Evolutionary conservation across 2,113 vertebrate genomes (phyloP).

Genomic region (Pitta sordida): DNA sequence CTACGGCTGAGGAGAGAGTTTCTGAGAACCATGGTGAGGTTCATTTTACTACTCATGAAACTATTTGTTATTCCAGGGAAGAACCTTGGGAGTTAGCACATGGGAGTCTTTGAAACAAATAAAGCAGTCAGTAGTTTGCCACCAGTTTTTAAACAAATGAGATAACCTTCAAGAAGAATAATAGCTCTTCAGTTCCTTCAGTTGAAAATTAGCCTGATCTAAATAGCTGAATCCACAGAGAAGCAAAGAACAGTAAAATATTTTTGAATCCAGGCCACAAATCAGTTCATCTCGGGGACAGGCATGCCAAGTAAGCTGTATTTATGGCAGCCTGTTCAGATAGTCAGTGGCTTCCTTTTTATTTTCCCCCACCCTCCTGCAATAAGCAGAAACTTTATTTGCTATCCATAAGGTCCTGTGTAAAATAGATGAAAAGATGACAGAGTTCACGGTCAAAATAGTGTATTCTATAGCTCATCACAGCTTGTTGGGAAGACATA

Average conservation of each 20-base stretch:
- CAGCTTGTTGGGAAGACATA: not conserved
- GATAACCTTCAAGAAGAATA: constrained; percentile 16
- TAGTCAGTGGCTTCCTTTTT: not conserved
- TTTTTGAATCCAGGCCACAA: constrained; percentile 35
- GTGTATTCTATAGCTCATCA: not conserved
- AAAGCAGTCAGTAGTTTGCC: constrained; percentile 12
- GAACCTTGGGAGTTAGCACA: not conserved
- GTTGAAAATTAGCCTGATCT: constrained; percentile 43
- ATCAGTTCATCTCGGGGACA: not conserved
- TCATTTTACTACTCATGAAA: not conserved
- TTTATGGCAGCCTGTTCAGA: not conserved
- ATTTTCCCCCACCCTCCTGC: not conserved
- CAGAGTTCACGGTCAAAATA: not conserved
- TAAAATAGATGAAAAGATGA: constrained; percentile 16
- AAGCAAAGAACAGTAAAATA: not conserved
- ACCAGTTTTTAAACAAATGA: constrained; percentile 23
- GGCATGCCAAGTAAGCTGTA: not conserved
- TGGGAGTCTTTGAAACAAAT: not conserved
- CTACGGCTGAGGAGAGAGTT: not conserved
- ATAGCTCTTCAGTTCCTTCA: constrained; percentile 16
- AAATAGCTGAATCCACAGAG: constrained; percentile 30
- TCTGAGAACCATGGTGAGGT: not conserved
- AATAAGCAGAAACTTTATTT: not conserved
- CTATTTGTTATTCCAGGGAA: constrained; percentile 29
- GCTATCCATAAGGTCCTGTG: not conserved